Evolutionary conservation across 2,113 vertebrate genomes (phyloP), one percentile per base, ranked within the genome.

Genomic region (Tringa solitaria): DNA sequence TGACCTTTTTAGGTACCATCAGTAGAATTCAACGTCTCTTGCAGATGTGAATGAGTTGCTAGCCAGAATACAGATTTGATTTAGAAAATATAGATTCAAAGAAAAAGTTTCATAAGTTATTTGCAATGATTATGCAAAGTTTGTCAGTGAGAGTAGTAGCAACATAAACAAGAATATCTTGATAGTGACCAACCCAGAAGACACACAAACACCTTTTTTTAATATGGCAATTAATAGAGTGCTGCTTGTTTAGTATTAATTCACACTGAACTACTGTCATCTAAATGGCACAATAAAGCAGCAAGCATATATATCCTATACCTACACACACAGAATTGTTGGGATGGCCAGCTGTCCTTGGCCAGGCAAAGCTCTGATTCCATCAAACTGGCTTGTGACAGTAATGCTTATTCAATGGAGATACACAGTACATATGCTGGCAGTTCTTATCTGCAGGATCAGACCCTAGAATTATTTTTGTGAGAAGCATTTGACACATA

Each of bases 71-170:
- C 2, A 90, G 23, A 32, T 51, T 32, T 53, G 21, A 17, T 48
- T 48, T 48, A 61, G 54, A 48, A 21, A 48, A 48, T 22, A 45
- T 20, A 82, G 9, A 73, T 32, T 19, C 33, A 39, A 73, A 39
- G 13, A 60, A 57, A 48, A 60, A 54, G 2, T 9, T 53, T 73
- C 8, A 0, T 16, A 77, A 78, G 6, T 26, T 53, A 39, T 6
- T 46, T 88, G 5, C 10, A 37, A 33, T 0, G 0, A 45, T 37
- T 21, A 41, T 2, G 1, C 27, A 65, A 63, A 28, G 1, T 6
- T 50, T 79, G n/a, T 39, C 45, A 53, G 41, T 45, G 26, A 77
- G 32, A 6, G 10, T 1, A 59, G 23, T 2, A 63, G 37, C 63
- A 39, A 54, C 1, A 3, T 23, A 41, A 84, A 45, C 32, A 45